A percentile compares a stretch with the other conserved stretches of the same genome.
Evolutionary conservation across 2,888 invertebrate genomes (phyloP).

Genomic region (Iselma pallidipennis): DNA sequence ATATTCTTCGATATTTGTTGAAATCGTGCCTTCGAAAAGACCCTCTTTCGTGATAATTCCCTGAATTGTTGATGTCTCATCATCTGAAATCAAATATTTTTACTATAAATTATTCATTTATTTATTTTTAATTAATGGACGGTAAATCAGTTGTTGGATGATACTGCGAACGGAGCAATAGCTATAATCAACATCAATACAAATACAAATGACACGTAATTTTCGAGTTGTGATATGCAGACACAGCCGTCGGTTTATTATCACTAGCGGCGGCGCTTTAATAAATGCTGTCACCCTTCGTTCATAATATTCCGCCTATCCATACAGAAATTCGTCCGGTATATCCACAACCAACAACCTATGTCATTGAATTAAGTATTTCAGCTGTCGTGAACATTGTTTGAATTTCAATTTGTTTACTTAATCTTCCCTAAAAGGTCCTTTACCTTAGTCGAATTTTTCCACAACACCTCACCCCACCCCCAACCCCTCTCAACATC

Average conservation of each 20-base stretch:
- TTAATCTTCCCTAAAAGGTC: neutral
- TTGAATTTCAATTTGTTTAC: slow-evolving; percentile 19
- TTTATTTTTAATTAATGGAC: too few species aligned
- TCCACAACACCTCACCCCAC: too few species aligned
- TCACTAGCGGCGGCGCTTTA: slow-evolving; percentile 1
- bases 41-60: slow-evolving; percentile 87
- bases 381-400: slow-evolving; percentile 9
- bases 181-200: slow-evolving; percentile 21
- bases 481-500: too few species aligned
- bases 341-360: slow-evolving; percentile 5
- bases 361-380: slow-evolving; percentile 22
- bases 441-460: neutral
- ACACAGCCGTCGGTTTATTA: slow-evolving; percentile 27
- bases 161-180: slow-evolving; percentile 14
- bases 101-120: too few species aligned
- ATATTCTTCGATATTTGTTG: slow-evolving; percentile 76
- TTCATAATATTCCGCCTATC: neutral
- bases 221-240: slow-evolving; percentile 22
- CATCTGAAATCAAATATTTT: slow-evolving; percentile 67
- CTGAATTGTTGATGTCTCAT: slow-evolving; percentile 78
- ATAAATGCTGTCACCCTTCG: neutral
- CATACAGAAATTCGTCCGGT: neutral
- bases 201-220: slow-evolving; percentile 28
- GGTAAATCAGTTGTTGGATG: too few species aligned
- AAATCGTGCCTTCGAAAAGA: slow-evolving; percentile 86